phyloP scores from a whole-genome alignment of 2,888 invertebrate genomes.

The Cryptophagus acutangulus region DNA sequence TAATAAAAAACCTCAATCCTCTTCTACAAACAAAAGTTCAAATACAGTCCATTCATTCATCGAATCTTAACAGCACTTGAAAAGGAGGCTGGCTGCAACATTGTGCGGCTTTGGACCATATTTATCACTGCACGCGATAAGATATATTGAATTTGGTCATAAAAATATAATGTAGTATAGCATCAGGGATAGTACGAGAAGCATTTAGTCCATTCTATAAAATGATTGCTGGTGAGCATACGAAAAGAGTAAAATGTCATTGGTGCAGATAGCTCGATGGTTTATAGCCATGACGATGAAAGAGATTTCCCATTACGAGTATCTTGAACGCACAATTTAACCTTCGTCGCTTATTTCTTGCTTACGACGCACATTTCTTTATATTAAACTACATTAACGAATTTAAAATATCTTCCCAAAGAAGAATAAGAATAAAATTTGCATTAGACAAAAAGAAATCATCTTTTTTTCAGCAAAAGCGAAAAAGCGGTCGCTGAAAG shows the following conservation, averaged over 20 bases:
- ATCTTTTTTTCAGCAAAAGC: too few relatives aligned
- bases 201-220: background rate
- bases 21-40: too few relatives aligned
- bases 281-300: constrained; percentile 35
- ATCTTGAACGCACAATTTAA: constrained; percentile 39
- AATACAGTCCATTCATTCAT: too few relatives aligned
- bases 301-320: constrained; percentile 33
- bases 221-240: background rate
- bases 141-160: too few relatives aligned
- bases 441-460: too few relatives aligned
- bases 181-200: background rate
- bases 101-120: too few relatives aligned
- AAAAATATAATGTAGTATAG: constrained; percentile 1
- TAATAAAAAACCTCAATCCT: too few relatives aligned
- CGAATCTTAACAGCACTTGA: too few relatives aligned
- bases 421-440: too few relatives aligned
- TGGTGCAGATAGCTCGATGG: constrained; percentile 37
- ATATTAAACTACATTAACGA: constrained; percentile 25
- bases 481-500: too few relatives aligned
- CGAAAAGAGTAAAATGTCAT: constrained; percentile 27
- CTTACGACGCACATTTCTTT: constrained; percentile 31
- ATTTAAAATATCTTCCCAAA: constrained; percentile 18
- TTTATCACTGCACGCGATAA: too few relatives aligned
- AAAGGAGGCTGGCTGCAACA: too few relatives aligned
- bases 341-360: constrained; percentile 32